A percentile compares a stretch with the other conserved stretches of the same genome.
phyloP scores from a whole-genome alignment of 2,888 invertebrate genomes.

The Drosophila setosimentum region DNA sequence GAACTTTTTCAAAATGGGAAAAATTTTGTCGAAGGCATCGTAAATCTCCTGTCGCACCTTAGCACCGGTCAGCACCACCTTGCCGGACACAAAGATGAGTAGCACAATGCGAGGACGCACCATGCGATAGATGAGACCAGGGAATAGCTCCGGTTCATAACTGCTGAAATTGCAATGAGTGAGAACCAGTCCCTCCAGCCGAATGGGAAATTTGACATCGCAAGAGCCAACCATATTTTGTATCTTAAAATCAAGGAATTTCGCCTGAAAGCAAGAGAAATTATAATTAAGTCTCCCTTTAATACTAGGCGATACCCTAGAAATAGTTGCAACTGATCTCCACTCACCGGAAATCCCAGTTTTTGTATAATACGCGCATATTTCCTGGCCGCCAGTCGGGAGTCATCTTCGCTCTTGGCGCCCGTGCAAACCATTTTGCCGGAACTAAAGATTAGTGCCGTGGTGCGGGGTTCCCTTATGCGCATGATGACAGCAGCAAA shows the following conservation, averaged over 20 bases:
- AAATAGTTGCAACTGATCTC: background rate
- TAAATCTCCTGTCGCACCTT: constrained; percentile 96
- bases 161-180: constrained; percentile 92
- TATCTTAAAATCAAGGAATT: constrained; percentile 93
- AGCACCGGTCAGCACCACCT: constrained; percentile 98
- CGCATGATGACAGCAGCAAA: constrained; percentile 99
- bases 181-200: constrained; percentile 90
- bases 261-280: constrained; percentile 87
- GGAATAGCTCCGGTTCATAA: constrained; percentile 99
- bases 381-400: constrained; percentile 91
- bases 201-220: constrained; percentile 92
- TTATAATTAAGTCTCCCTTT: no score
- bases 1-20: constrained; percentile 98
- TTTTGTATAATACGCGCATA: constrained; percentile 94
- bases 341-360: constrained; percentile 90
- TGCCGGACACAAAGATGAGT: constrained; percentile 99
- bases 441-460: constrained; percentile 91
- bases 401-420: constrained; percentile 92
- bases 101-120: constrained; percentile 98
- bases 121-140: constrained; percentile 99
- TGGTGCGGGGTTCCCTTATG: constrained; percentile 94
- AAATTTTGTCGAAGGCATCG: constrained; percentile 98
- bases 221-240: constrained; percentile 93
- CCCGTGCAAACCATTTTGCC: constrained; percentile 95
- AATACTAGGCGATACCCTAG: no score